Percentiles rank a stretch among this genome's conserved stretches.
Conservation (phyloP, 2,797 vertebrate species). For the Pyrrhura leucotis region DNA sequence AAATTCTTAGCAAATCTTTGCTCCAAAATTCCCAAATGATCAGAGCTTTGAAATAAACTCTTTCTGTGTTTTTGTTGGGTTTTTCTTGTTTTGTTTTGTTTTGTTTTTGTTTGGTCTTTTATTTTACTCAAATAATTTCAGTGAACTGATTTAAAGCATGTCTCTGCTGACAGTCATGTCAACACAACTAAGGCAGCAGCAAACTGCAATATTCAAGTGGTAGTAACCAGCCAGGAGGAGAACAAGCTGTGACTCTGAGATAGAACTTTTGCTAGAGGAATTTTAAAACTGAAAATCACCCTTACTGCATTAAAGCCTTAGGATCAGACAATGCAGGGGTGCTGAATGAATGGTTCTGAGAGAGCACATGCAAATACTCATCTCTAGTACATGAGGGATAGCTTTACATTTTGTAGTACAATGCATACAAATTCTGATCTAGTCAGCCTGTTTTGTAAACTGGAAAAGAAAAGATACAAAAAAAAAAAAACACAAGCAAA, state of each 20-base stretch:
- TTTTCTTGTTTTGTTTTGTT: neutral
- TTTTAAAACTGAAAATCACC: neutral
- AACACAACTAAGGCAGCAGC: neutral
- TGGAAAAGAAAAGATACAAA: neutral
- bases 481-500: neutral
- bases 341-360: neutral
- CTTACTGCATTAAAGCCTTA: neutral
- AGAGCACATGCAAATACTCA: neutral
- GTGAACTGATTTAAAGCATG: neutral
- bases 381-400: neutral
- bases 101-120: neutral
- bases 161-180: neutral
- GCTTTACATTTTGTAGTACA: neutral
- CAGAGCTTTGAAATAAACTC: neutral
- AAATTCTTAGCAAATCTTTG: neutral
- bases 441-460: slow-evolving; percentile 39
- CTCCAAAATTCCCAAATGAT: neutral
- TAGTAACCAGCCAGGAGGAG: neutral
- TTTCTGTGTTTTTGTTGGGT: neutral
- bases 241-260: neutral
- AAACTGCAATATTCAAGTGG: neutral
- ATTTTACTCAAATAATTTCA: neutral
- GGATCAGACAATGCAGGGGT: neutral
- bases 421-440: slow-evolving; percentile 15
- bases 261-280: neutral